Evolutionary conservation across 1,140 invertebrate genomes (phyloP), one percentile per base, ranked within the genome.

Genomic region (Palaemon carinicauda): DNA sequence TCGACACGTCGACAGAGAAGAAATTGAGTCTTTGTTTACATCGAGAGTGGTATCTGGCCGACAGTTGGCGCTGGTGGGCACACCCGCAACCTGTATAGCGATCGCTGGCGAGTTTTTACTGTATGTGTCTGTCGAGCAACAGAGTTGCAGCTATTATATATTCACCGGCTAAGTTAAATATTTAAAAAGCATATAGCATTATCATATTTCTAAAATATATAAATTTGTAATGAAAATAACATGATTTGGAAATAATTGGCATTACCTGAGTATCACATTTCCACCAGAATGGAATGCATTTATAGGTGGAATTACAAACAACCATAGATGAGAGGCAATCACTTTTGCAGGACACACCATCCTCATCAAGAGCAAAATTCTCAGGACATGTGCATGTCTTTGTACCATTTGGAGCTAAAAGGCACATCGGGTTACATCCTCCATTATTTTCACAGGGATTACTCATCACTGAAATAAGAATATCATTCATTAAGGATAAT

Each of bases 311-410:
- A 5, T 92, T 91, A 91, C 96, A 97, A 53, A 95, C 93, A 91
- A 97, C 96, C 91, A 97, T 95, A 1, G 95, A 95, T 1, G 94
- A 93, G 1, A 95, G 95, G 91, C 96, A 97, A 90, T 97, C 97
- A 73, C 94, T 93, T 5, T 93, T 91, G 91, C 96, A 98, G 2
- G 93, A 93, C 73, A 92, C 92, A 0, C 93, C 93, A 92, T 97
- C 95, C 0, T 91, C 90, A 3, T 91, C 92, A 53, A 96, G 92
- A 33, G 95, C 92, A 91, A 95, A 96, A 91, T 96, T 95, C 91
- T 97, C 96, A 17, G 96, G 96, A 90, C 96, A 97, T 0, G 93
- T 93, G 92, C 96, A 97, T 73, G 90, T 88, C 87, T 89, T 90
- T 9, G 88, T 88, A 9, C 91, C 91, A 56, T 90, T 91, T 0